Conservation (phyloP, 2,888 invertebrate genomes). For the Zaprionus bogoriensis region DNA sequence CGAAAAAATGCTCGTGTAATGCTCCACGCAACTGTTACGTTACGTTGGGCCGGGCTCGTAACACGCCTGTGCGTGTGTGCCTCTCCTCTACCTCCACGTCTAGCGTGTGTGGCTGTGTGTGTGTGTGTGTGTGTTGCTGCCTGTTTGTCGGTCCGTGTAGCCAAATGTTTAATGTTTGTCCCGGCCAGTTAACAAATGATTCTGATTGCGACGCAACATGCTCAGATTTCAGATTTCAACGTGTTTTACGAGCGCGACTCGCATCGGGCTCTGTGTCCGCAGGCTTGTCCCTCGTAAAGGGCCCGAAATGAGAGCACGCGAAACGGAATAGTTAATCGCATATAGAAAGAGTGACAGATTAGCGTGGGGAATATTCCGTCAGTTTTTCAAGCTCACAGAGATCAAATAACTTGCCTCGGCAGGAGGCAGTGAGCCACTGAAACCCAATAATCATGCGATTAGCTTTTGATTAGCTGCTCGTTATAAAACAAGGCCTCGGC, state of each 20-base stretch:
- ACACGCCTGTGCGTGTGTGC: conserved; percentile 17
- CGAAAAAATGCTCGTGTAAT: conserved; percentile 48
- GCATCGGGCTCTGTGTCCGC: not conserved
- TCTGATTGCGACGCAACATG: conserved; percentile 33
- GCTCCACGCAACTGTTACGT: conserved; percentile 67
- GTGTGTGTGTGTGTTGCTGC: conserved; percentile 8
- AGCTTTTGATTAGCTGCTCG: too few species aligned
- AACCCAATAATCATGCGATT: too few species aligned
- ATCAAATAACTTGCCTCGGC: too few species aligned
- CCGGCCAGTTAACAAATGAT: conserved; percentile 47
- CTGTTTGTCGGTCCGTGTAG: conserved; percentile 5
- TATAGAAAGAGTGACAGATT: too few species aligned
- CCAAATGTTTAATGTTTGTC: conserved; percentile 25
- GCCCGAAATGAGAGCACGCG: too few species aligned
- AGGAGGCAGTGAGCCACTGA: too few species aligned
- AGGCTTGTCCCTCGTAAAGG: too few species aligned
- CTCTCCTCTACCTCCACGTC: not conserved
- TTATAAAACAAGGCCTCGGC: too few species aligned
- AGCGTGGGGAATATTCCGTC: too few species aligned
- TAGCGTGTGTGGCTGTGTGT: conserved; percentile 14
- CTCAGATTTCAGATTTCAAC: conserved; percentile 21
- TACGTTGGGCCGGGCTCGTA: conserved; percentile 5
- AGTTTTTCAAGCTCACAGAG: too few species aligned
- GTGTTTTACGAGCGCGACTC: conserved; percentile 8
- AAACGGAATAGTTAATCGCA: too few species aligned